Conservation (phyloP, 2,888 invertebrate species). For the Lobophora halterata region DNA sequence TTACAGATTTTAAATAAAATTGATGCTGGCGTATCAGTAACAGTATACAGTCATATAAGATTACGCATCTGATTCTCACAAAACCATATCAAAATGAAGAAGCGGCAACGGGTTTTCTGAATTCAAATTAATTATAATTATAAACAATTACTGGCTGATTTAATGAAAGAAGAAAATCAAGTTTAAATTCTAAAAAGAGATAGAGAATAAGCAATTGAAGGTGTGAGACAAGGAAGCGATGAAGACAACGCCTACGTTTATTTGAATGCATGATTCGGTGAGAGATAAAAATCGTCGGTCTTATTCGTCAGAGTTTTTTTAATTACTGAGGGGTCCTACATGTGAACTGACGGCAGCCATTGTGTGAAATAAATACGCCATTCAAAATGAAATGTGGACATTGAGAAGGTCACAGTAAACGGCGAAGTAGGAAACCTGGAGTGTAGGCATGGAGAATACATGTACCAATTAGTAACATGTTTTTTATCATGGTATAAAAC, state of each 20-base stretch:
- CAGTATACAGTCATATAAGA: conserved; percentile 40
- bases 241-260: conserved; percentile 74
- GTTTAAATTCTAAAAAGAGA: conserved; percentile 55
- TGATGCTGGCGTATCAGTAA: conserved; percentile 21
- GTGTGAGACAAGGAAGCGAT: conserved; percentile 56
- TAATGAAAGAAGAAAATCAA: conserved; percentile 65
- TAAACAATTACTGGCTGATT: conserved; percentile 72
- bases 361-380: conserved; percentile 72
- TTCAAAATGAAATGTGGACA: conserved; percentile 52
- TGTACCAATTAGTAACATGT: too few relatives aligned
- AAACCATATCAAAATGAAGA: conserved; percentile 58
- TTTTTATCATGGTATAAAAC: too few relatives aligned
- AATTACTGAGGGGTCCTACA: conserved; percentile 75
- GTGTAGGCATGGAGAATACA: too few relatives aligned
- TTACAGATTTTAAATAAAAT: conserved; percentile 2
- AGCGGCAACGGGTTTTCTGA: conserved; percentile 55
- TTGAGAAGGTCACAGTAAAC: conserved; percentile 48
- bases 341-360: conserved; percentile 75
- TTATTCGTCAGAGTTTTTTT: conserved; percentile 79
- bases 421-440: conserved; percentile 6
- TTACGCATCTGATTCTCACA: conserved; percentile 71
- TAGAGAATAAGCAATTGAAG: conserved; percentile 31
- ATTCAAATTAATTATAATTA: conserved; percentile 76
- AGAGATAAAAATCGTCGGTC: conserved; percentile 78
- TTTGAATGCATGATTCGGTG: conserved; percentile 73